A percentile compares a stretch with the other conserved stretches of the same genome.
Conservation (phyloP, 2,797 vertebrate species). For the Sorex maritimensis region DNA sequence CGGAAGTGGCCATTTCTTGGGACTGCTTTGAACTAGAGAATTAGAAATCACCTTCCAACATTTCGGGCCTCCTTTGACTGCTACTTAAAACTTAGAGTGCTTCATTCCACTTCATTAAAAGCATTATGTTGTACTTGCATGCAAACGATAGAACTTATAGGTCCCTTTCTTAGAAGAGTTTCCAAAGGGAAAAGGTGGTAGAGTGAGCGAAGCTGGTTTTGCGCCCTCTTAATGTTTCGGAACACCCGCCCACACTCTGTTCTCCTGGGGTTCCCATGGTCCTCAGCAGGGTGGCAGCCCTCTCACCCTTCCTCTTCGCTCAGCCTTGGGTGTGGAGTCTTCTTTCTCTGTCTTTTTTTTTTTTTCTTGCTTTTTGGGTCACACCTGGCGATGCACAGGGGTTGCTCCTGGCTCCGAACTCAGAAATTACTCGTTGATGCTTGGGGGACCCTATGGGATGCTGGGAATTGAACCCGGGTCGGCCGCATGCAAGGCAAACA, state of each 20-base stretch:
- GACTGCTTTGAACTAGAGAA: not conserved
- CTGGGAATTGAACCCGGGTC: too few relatives aligned
- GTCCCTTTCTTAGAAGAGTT: not conserved
- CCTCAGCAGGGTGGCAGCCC: not conserved
- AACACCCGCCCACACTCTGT: not conserved
- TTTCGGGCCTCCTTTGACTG: constrained; percentile 28
- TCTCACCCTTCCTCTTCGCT: fast-evolving
- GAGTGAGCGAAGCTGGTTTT: not conserved
- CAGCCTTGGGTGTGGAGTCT: too few relatives aligned
- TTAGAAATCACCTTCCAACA: constrained; percentile 48
- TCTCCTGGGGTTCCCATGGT: not conserved
- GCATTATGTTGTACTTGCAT: not conserved
- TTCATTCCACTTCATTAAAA: constrained; percentile 58
- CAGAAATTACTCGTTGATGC: too few relatives aligned
- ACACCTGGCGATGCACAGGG: too few relatives aligned
- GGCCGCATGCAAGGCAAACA: too few relatives aligned
- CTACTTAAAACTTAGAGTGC: constrained; percentile 39
- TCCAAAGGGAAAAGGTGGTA: constrained; percentile 13
- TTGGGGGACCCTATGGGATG: too few relatives aligned
- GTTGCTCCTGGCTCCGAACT: too few relatives aligned
- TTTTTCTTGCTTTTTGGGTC: too few relatives aligned
- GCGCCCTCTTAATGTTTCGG: constrained; percentile 18
- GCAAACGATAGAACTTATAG: not conserved
- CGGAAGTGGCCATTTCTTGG: not conserved
- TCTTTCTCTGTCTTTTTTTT: not conserved